Evolutionary conservation across 92 coral and sea anemone genomes (phyloP).

Genomic region (Porites lobata): DNA sequence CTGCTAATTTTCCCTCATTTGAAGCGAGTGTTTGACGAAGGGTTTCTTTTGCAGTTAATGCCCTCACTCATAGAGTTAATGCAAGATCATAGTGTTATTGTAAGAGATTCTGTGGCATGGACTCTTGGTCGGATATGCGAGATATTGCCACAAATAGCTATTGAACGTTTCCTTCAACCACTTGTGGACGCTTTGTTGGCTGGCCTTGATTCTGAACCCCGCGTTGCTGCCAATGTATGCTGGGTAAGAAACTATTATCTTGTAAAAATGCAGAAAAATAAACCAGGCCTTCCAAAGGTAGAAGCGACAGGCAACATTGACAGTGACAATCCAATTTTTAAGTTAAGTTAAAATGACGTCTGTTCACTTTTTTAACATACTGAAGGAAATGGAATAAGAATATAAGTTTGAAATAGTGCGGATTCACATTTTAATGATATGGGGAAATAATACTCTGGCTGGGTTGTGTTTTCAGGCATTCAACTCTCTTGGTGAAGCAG

Average conservation of each 20-base stretch:
- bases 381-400: too few species aligned
- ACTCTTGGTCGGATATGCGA: constrained; percentile 97
- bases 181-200: constrained; percentile 72
- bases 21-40: too few species aligned
- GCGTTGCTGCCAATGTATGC: constrained; percentile 99
- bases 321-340: too few species aligned
- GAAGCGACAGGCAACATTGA: too few species aligned
- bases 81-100: constrained; percentile 81
- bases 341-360: too few species aligned
- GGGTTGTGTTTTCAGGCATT: constrained; percentile 80
- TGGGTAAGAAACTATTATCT: constrained; percentile 77
- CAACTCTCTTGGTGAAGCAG: constrained; percentile 97
- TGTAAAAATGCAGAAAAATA: too few species aligned
- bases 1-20: too few species aligned
- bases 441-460: background rate
- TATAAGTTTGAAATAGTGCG: too few species aligned
- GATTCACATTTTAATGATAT: too few species aligned
- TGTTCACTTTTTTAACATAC: too few species aligned
- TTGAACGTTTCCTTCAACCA: constrained; percentile 57
- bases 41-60: constrained; percentile 69
- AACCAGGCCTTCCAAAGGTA: too few species aligned
- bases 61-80: constrained; percentile 83
- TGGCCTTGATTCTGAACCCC: constrained; percentile 88
- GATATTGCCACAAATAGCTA: constrained; percentile 88
- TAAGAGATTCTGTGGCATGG: constrained; percentile 99